phyloP scores from a whole-genome alignment of 2,113 vertebrate species.

The Heteronetta atricapilla region DNA sequence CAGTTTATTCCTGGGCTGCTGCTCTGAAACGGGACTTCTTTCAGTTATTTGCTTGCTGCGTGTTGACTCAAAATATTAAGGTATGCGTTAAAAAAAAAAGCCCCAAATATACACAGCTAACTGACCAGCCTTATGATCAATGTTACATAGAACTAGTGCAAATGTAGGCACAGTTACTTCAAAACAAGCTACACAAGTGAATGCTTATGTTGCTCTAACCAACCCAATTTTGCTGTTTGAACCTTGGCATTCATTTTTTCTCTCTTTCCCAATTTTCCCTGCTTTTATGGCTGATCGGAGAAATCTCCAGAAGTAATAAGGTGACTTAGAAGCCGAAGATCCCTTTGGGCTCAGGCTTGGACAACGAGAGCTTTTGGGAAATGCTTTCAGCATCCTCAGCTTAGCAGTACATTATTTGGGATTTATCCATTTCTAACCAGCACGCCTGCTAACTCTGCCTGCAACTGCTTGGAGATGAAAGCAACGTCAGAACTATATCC shows the following conservation, averaged over 20 bases:
- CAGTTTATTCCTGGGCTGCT: not conserved
- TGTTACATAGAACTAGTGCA: not conserved
- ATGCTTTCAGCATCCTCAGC: not conserved
- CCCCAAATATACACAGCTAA: not conserved
- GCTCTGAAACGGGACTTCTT: not conserved
- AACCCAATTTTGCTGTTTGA: not conserved
- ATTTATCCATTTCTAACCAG: not conserved
- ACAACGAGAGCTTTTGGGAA: constrained; percentile 10
- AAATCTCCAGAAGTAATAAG: not conserved
- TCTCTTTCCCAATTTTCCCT: not conserved
- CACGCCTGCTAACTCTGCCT: not conserved
- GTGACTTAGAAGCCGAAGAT: not conserved
- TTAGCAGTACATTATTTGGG: not conserved
- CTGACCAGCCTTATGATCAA: not conserved
- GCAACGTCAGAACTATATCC: not conserved
- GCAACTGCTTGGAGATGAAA: not conserved
- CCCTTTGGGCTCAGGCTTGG: not conserved
- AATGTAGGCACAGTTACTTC: not conserved
- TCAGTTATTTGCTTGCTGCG: not conserved
- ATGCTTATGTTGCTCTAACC: not conserved
- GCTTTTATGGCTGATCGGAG: not conserved
- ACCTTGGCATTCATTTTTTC: constrained; percentile 12
- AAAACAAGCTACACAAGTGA: not conserved
- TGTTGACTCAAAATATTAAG: constrained; percentile 25
- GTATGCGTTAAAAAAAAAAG: not conserved